phyloP scores from a whole-genome alignment of 2,797 vertebrate species.

The Garrulus glandarius region DNA sequence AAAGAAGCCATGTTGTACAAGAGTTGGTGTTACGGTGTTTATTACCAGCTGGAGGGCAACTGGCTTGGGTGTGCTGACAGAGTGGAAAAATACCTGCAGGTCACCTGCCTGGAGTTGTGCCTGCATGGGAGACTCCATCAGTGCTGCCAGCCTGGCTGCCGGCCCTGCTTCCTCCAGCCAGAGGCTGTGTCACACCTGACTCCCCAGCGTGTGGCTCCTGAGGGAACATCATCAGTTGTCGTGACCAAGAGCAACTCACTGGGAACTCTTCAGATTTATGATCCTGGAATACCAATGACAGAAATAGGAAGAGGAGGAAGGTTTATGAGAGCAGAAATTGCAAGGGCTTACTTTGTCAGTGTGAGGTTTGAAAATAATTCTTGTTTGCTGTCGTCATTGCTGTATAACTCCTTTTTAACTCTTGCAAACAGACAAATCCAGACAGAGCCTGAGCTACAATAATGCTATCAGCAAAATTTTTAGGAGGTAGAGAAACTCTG shows the following conservation, averaged over 20 bases:
- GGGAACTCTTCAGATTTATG: background rate
- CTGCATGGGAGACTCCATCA: background rate
- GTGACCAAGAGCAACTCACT: background rate
- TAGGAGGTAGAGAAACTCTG: background rate
- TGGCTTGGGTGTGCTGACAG: background rate
- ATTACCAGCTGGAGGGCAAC: background rate
- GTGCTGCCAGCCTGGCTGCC: background rate
- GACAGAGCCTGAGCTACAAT: background rate
- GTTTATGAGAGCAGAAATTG: background rate
- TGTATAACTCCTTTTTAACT: background rate
- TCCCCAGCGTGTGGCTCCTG: background rate
- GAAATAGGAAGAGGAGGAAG: background rate
- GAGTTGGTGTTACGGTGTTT: fast-evolving
- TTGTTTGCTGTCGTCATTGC: background rate
- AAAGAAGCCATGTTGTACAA: background rate
- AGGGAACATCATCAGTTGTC: fast-evolving
- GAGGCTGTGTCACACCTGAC: background rate
- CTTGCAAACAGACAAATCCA: background rate
- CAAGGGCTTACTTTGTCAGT: background rate
- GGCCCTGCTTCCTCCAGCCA: background rate
- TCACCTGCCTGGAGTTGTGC: slow-evolving; percentile 10
- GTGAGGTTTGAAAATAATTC: background rate
- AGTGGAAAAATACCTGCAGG: slow-evolving; percentile 57
- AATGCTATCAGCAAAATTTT: background rate
- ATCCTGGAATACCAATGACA: background rate